Evolutionary conservation across 2,113 vertebrate genomes (phyloP), one percentile per base, ranked within the genome.

Genomic region (Eubucco bourcierii): DNA sequence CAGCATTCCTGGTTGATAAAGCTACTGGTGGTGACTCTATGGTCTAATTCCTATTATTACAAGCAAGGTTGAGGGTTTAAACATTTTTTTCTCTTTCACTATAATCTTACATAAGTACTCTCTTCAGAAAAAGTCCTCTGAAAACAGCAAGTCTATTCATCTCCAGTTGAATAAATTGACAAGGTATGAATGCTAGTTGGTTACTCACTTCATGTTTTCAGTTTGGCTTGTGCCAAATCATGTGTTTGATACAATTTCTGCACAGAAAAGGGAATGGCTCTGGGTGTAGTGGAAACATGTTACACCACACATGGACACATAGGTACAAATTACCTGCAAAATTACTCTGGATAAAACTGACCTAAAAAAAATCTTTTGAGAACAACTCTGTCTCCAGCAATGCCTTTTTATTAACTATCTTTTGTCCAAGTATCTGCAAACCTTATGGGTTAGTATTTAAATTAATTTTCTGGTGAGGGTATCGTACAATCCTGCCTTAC

Each of bases 141-240:
- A 27, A 84, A 92, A 93, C 41, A 95, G 63, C 53, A 88, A 71
- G 29, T 31, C 81, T 74, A 46, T 88, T 83, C 85, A 94, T 25
- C 28, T 77, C 53, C n/a, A 67, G 47, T 20, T 65, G 77, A 94
- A 93, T 56, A 72, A 91, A 34, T 9, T 39, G 20, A 29, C 39
- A 79, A 61, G 39, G 58, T 56, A 76, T 19, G 60, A 84, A 47
- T 31, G 56, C 41, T 72, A n/a, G 27, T 60, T 47, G 46, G 41
- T 75, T 61, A 53, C 34, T 55, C 75, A 25, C 14, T 44, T 63
- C 37, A 31, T 17, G 46, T 39, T 70, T 70, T 56, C 59, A 53
- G 27, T 47, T 31, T 37, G 21, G 25, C 34, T 55, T 50, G 12
- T 59, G 66, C 72, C 81, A 84, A 82, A 59, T 16, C 84, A 9